Base-by-base conservation (phyloP, 2,797 vertebrate species). In the Babyrousa celebensis region DNA sequence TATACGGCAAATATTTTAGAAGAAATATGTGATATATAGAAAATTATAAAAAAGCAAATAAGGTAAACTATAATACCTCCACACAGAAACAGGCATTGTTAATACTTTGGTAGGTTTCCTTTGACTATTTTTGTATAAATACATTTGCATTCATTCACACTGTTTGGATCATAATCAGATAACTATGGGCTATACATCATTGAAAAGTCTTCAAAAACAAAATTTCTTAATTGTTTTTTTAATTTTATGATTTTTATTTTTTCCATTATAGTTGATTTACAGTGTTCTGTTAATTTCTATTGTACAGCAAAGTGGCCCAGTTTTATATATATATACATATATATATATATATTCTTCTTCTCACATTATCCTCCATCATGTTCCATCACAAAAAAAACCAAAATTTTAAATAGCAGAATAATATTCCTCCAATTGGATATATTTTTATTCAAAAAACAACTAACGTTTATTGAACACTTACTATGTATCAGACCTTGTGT, bases 1-100 rank as follows among this genome's bases (percentile, higher is more conserved):
- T 67, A 85, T 68, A 29, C 68, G 48, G 20, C 40, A 43, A 89
- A 32, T 58, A 83, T 70, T 27, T 68, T 75, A 11, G n/a, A 75
- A 94, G 4, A 92, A 90, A 72, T 62, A 48, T 68, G n/a, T 65
- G 89, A 92, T 92, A 75, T 36, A 63, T 17, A 92, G 43, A 87
- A 80, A 70, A 5, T 48, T 27, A 48, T 79, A 36, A 62, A 88
- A 92, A 78, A 54, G n/a, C 56, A 96, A 93, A 75, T 29, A 71
- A 89, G 29, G 25, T 63, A 68, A 48, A 67, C 11, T 91, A 8
- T 86, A 90, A 88, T 27, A 40, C 12, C 16, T 23, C 71, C 83
- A 75, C n/a, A 71, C n/a, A 67, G 65, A 96, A 43, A 65, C 3
- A 68, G 72, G 1, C 18, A 17, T 74, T 62, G 16, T 43, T 71